Evolutionary conservation across 2,888 invertebrate species (phyloP).

Genomic region (Galeruca laticollis): DNA sequence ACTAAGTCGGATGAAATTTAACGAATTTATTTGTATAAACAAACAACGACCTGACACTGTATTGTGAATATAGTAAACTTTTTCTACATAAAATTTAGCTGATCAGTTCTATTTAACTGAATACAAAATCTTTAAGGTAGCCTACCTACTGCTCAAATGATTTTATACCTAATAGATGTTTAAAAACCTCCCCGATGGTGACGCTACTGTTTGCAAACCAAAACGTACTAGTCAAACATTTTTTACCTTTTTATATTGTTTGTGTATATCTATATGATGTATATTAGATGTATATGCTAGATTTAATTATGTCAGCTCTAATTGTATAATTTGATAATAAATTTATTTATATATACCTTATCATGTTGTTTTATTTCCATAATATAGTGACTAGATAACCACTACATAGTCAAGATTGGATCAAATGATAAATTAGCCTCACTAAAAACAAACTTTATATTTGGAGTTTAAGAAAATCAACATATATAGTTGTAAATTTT

Average conservation of each 20-base stretch:
- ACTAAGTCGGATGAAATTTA: too few relatives aligned
- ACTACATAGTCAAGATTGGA: too few relatives aligned
- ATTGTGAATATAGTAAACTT: too few relatives aligned
- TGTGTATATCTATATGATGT: conserved; percentile 7
- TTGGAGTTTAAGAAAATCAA: too few relatives aligned
- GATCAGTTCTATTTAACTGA: too few relatives aligned
- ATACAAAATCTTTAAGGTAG: not conserved
- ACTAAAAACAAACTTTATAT: too few relatives aligned
- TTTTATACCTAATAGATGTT: conserved; percentile 1
- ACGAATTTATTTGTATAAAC: too few relatives aligned
- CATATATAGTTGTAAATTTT: too few relatives aligned
- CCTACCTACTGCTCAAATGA: not conserved
- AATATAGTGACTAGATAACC: not conserved
- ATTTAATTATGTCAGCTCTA: not conserved
- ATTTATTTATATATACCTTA: not conserved
- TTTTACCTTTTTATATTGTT: conserved; percentile 41
- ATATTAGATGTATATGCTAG: conserved; percentile 20
- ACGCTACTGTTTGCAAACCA: conserved; percentile 31
- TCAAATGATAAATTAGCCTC: too few relatives aligned
- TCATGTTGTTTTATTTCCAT: not conserved
- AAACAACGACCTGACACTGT: too few relatives aligned
- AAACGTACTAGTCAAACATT: conserved; percentile 47
- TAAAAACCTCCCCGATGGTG: not conserved
- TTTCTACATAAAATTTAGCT: too few relatives aligned
- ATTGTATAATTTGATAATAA: conserved; percentile 12